Conservation (phyloP, 1,140 invertebrate species). For the Wasmannia auropunctata region DNA sequence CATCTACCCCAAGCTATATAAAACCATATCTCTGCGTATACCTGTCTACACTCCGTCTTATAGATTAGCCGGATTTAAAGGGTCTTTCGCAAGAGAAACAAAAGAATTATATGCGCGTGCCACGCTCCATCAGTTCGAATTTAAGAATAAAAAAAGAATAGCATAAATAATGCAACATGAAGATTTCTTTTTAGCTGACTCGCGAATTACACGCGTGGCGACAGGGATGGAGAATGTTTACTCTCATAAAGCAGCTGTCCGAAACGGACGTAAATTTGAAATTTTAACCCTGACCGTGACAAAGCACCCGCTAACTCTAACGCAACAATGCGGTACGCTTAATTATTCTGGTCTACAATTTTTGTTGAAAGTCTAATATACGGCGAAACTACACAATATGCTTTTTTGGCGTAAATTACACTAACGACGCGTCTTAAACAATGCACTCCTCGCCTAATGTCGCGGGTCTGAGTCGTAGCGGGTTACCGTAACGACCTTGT, state of each 20-base stretch:
- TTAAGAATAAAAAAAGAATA: background rate
- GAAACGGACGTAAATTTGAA: conserved; percentile 5
- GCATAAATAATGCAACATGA: background rate
- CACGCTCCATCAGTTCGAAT: background rate
- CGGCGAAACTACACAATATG: background rate
- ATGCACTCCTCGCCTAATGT: conserved; percentile 18
- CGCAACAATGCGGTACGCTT: conserved; percentile 22
- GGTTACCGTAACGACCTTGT: conserved; percentile 61
- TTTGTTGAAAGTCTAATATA: conserved; percentile 48
- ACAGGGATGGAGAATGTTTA: background rate
- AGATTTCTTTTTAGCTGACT: background rate
- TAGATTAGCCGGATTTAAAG: background rate
- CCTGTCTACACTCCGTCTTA: background rate
- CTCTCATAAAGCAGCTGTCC: background rate
- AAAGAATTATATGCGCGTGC: background rate
- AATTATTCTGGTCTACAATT: conserved; percentile 34
- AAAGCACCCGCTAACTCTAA: conserved; percentile 7
- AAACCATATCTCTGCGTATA: background rate
- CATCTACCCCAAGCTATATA: background rate
- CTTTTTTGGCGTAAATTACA: conserved; percentile 38
- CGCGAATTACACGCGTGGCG: no score
- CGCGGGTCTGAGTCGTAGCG: background rate
- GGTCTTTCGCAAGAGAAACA: background rate
- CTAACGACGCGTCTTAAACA: conserved; percentile 52
- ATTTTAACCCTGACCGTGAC: conserved; percentile 23